Percentiles rank a stretch among this genome's conserved stretches.
These are phyloP conservation scores for Prosopocoilus inquinatus DNA, from an alignment of 2,888 invertebrate genomes.

Conservation along the genomic window DNA sequence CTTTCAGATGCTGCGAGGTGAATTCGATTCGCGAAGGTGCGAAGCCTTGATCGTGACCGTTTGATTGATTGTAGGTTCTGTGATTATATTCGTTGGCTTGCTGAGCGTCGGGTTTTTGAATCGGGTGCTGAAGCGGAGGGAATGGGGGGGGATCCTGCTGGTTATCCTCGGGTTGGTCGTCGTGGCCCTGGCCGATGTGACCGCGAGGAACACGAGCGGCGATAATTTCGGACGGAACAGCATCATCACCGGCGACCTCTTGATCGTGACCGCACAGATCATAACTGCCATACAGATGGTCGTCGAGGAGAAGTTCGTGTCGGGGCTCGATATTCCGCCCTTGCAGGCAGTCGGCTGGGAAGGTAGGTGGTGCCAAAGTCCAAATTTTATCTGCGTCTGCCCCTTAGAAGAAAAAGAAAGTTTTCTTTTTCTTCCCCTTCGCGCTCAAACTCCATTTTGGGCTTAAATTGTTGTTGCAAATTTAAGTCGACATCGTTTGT, in stretches of 20 bases:
- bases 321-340: conserved; percentile 81
- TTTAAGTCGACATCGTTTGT: too few species aligned
- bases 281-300: conserved; percentile 91
- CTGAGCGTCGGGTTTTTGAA: conserved; percentile 81
- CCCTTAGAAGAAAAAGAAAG: background rate
- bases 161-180: conserved; percentile 70
- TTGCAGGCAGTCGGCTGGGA: conserved; percentile 94
- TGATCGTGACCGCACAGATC: conserved; percentile 74
- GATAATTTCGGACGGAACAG: conserved; percentile 61
- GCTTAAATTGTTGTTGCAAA: too few species aligned
- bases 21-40: background rate
- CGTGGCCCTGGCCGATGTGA: conserved; percentile 73
- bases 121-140: conserved; percentile 60
- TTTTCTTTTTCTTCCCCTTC: too few species aligned
- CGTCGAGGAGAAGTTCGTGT: conserved; percentile 88
- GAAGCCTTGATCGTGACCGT: background rate
- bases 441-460: too few species aligned
- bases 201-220: conserved; percentile 48
- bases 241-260: conserved; percentile 77
- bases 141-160: conserved; percentile 75
- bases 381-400: background rate
- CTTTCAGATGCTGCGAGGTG: conserved; percentile 94
- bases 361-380: conserved; percentile 51
- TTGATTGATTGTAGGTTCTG: conserved; percentile 60
- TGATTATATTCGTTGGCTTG: conserved; percentile 86